Percentiles rank a stretch among this genome's conserved stretches.
Evolutionary conservation across 30 jellyfish, hydroid and myxozoan genomes (phyloP).

Genomic region (Morbakka virulenta): DNA sequence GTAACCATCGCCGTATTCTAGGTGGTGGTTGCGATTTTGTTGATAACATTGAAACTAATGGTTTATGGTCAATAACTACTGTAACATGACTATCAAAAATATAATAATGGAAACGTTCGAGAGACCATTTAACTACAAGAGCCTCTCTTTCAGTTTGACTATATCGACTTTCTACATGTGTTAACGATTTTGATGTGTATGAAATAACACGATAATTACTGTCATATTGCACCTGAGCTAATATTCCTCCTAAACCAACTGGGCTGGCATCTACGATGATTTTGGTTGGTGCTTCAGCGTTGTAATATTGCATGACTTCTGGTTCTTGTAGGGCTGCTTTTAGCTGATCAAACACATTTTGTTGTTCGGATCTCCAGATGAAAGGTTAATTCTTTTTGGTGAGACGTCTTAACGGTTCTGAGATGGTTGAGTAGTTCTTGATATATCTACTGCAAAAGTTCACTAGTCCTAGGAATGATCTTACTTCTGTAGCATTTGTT

Average conservation of each 20-base stretch:
- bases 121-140: constrained; percentile 35
- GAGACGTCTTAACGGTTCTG: constrained; percentile 32
- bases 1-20: too few relatives aligned
- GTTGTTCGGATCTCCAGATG: constrained; percentile 18
- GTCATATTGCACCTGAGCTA: constrained; percentile 26
- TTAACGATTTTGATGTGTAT: constrained; percentile 34
- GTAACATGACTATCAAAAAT: constrained; percentile 34
- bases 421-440: constrained; percentile 35
- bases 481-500: constrained; percentile 24
- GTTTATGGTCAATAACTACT: constrained; percentile 47
- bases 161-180: too few relatives aligned
- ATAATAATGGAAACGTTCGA: constrained; percentile 27
- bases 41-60: too few relatives aligned
- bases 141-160: too few relatives aligned
- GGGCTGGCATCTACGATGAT: constrained; percentile 40
- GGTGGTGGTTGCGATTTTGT: too few relatives aligned
- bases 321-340: constrained; percentile 35
- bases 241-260: constrained; percentile 54
- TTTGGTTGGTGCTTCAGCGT: constrained; percentile 29
- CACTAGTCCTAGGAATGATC: constrained; percentile 39
- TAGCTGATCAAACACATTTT: constrained; percentile 12
- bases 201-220: constrained; percentile 17
- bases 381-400: constrained; percentile 20
- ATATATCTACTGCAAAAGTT: constrained; percentile 23
- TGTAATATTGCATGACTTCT: constrained; percentile 29